Conservation (phyloP, 2,888 invertebrate species). For the Atrina japonica region DNA sequence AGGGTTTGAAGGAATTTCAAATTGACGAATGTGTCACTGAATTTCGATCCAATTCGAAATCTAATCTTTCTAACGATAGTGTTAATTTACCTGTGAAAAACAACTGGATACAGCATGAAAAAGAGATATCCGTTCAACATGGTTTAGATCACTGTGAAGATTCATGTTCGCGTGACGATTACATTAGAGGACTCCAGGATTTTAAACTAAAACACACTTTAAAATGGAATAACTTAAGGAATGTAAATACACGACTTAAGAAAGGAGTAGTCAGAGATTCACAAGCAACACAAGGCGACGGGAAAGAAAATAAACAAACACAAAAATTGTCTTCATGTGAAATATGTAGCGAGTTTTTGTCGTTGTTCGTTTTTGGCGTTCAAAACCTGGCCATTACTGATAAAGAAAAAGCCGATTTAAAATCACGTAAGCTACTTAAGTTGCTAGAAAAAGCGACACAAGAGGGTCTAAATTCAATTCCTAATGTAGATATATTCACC, state of each 20-base stretch:
- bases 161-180: conserved; percentile 3
- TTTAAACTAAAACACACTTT: neutral
- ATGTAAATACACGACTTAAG: neutral
- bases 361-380: conserved; percentile 23
- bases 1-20: neutral
- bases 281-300: conserved; percentile 3
- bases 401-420: conserved; percentile 41
- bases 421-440: conserved; percentile 46
- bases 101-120: no score
- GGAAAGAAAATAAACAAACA: neutral
- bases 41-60: neutral
- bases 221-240: neutral
- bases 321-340: conserved; percentile 13
- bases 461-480: conserved; percentile 34
- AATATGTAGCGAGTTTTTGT: conserved; percentile 27
- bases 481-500: conserved; percentile 19
- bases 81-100: no score
- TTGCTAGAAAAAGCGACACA: conserved; percentile 33
- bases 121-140: neutral
- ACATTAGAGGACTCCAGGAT: neutral
- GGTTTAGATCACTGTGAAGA: neutral
- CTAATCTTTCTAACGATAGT: neutral
- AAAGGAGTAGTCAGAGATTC: neutral
- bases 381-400: conserved; percentile 33
- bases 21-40: conserved; percentile 5